Evolutionary conservation across 2,113 vertebrate genomes (phyloP).

Genomic region (Aviceda subcristata): DNA sequence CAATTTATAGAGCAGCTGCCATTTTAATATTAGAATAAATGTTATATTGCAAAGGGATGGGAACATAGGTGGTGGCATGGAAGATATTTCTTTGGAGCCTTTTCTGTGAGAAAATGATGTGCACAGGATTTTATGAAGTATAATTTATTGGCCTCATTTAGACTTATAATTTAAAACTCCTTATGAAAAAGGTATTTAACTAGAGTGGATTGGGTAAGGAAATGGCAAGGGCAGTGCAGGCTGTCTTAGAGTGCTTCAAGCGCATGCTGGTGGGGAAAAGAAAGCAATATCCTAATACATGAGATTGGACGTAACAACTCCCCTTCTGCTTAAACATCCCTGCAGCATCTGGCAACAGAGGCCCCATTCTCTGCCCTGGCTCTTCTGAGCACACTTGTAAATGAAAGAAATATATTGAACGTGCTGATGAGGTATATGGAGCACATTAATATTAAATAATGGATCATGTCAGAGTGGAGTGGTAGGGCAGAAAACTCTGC

Average conservation of each 20-base stretch:
- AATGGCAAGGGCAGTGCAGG: constrained; percentile 1
- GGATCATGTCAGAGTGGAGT: not conserved
- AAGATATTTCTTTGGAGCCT: constrained; percentile 80
- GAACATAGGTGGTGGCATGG: constrained; percentile 70
- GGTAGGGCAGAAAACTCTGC: not conserved
- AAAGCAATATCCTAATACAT: not conserved
- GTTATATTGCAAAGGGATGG: constrained; percentile 73
- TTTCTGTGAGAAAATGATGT: constrained; percentile 77
- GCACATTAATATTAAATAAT: not conserved
- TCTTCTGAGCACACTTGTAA: not conserved
- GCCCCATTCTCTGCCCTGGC: not conserved
- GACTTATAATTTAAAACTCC: constrained; percentile 79
- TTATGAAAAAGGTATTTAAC: constrained; percentile 77
- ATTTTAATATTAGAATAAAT: constrained; percentile 91
- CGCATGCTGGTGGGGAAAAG: not conserved
- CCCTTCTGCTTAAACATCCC: not conserved
- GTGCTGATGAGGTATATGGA: not conserved
- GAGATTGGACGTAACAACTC: not conserved
- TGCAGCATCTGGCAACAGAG: not conserved
- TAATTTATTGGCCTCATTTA: constrained; percentile 83
- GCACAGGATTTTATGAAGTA: constrained; percentile 74
- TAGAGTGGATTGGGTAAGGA: constrained; percentile 54
- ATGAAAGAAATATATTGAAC: not conserved
- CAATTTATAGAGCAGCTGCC: constrained; percentile 89
- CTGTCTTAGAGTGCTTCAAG: not conserved